These are phyloP conservation scores for Himantopus leucocephalus DNA, from an alignment of 2,113 vertebrate species.

Conservation along the genomic window DNA sequence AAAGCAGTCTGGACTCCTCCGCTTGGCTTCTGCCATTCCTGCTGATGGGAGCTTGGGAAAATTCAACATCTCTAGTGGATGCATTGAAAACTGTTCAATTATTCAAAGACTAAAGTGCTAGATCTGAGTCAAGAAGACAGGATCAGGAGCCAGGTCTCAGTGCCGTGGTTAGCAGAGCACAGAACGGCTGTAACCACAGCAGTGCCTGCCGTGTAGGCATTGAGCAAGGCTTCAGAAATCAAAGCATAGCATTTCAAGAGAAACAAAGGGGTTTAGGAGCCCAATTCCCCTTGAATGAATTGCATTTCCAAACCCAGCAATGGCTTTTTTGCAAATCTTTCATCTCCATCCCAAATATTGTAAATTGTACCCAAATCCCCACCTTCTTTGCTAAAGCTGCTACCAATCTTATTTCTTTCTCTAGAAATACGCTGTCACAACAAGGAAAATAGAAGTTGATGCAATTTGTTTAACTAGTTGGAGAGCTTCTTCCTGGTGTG, in stretches of 20 bases:
- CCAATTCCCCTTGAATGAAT: background rate
- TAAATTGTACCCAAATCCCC: background rate
- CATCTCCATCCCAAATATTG: background rate
- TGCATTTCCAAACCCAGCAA: background rate
- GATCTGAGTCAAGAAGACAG: background rate
- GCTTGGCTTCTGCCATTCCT: background rate
- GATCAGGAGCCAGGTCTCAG: background rate
- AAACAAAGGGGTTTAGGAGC: background rate
- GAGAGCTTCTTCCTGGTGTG: background rate
- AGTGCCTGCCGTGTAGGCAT: background rate
- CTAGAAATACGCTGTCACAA: background rate
- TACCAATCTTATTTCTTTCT: background rate
- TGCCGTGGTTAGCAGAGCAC: background rate
- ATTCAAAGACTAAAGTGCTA: background rate
- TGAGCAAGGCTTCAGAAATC: background rate
- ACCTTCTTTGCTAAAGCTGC: background rate
- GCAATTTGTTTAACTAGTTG: background rate
- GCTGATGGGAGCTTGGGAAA: background rate
- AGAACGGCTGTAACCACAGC: background rate
- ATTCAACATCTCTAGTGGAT: background rate
- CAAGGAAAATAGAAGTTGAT: background rate
- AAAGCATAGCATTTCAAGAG: background rate
- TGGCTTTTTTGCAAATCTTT: background rate
- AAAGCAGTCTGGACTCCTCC: background rate
- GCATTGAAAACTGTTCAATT: background rate